Evolutionary conservation across 2,888 invertebrate genomes (phyloP), one percentile per base, ranked within the genome.

Genomic region (Lymantria dispar): DNA sequence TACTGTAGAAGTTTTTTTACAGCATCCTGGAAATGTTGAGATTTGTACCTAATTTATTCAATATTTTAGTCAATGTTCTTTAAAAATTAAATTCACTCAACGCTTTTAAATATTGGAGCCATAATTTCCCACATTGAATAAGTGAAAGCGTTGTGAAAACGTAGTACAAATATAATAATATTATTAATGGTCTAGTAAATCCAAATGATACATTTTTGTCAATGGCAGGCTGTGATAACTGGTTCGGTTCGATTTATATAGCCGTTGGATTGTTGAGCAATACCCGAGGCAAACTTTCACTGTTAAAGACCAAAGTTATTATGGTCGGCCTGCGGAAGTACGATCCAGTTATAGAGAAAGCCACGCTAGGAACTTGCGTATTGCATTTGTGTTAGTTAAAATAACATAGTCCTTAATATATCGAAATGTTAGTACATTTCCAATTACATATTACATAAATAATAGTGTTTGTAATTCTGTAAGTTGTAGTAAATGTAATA

Each of bases 311-410:
- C 68, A 68, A 68, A 64, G 68, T 64, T 72, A 72, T 76, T 74
- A 75, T 73, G 71, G 70, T 71, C 64, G 59, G 59, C 57, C 60
- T 58, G 60, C 77, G 82, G 80, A 83, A 81, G 73, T 75, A 62
- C 69, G 78, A 65, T 80, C 80, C 78, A 78, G 80, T 81, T 85
- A 67, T 76, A 76, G 83, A 79, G 86, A 87, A 85, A 87, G 85
- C 76, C 57, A 56, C 52, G 47, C 54, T 59, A 57, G 68, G 66
- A 70, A 68, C 67, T 62, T 60, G 66, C 64, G 62, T 62, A 56
- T 60, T 67, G 59, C 61, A 54, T 68, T 56, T 64, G 54, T 61
- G 50, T 51, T 46, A 11, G 43, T 51, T 55, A 43, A 54, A 57
- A 64, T 53, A 41, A 22, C 47, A 48, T 49, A 50, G 22, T 22